These are phyloP conservation scores for Calliphora vomitoria DNA, from an alignment of 2,888 invertebrate genomes.

Conservation along the genomic window DNA sequence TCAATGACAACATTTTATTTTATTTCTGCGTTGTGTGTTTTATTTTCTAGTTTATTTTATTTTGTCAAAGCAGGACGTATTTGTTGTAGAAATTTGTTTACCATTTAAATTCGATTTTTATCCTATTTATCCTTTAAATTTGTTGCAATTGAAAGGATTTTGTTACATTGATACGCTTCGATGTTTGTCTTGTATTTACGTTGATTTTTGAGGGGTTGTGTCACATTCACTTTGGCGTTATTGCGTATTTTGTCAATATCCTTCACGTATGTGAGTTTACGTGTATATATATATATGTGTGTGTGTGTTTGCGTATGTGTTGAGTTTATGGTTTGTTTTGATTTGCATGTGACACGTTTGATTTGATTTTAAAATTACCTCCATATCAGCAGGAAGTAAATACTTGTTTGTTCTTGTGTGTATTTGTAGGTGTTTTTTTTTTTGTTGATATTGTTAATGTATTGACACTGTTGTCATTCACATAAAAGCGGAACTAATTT, in stretches of 20 bases:
- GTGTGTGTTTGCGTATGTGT: conserved; percentile 5
- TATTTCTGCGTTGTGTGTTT: conserved; percentile 31
- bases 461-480: conserved; percentile 58
- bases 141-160: conserved; percentile 83
- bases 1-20: conserved; percentile 33
- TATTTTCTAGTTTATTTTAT: not conserved
- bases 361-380: conserved; percentile 83
- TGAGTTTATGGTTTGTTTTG: conserved; percentile 66
- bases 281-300: not conserved
- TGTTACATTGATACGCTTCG: conserved; percentile 63
- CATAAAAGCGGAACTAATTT: conserved; percentile 69
- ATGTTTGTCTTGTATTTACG: conserved; percentile 51
- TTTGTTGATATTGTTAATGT: conserved; percentile 20
- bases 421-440: conserved; percentile 43
- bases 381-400: conserved; percentile 74
- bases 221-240: conserved; percentile 31
- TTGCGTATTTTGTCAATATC: conserved; percentile 43
- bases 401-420: conserved; percentile 28
- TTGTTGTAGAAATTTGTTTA: conserved; percentile 80
- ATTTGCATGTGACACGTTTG: conserved; percentile 77
- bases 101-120: conserved; percentile 83
- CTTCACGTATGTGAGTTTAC: not conserved
- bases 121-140: conserved; percentile 82
- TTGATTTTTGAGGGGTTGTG: conserved; percentile 71
- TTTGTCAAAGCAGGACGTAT: conserved; percentile 16